These are phyloP conservation scores for Scomber scombrus DNA, from an alignment of 2,113 vertebrate species.

Conservation along the genomic window DNA sequence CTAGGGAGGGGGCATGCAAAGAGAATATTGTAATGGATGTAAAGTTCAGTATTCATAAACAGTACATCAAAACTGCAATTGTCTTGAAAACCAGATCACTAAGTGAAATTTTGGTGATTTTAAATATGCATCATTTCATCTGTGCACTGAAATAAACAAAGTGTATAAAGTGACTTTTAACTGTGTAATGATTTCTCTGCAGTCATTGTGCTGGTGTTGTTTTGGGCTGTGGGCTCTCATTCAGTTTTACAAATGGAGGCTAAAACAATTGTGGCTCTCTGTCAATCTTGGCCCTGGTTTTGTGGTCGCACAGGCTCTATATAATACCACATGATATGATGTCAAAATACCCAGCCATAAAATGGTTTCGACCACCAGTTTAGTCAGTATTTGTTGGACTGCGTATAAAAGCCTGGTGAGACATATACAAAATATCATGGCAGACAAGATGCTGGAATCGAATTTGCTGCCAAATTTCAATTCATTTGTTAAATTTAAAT, in stretches of 20 bases:
- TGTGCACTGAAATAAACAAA: slow-evolving; percentile 31
- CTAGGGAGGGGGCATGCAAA: slow-evolving; percentile 4
- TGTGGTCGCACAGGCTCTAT: slow-evolving; percentile 53
- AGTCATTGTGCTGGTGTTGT: slow-evolving; percentile 33
- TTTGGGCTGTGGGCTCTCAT: slow-evolving; percentile 46
- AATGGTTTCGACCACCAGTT: slow-evolving; percentile 44
- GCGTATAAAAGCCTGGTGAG: slow-evolving; percentile 41
- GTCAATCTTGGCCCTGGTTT: slow-evolving; percentile 52
- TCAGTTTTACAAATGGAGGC: slow-evolving; percentile 61
- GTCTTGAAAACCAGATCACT: slow-evolving; percentile 15
- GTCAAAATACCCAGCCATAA: slow-evolving; percentile 65
- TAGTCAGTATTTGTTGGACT: slow-evolving; percentile 48
- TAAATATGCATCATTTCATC: too few relatives aligned
- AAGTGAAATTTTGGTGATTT: slow-evolving; percentile 1
- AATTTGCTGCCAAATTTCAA: slow-evolving; percentile 27
- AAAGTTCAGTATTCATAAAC: slow-evolving; percentile 34
- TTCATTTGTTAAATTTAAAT: slow-evolving; percentile 32
- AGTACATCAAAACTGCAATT: slow-evolving; percentile 23
- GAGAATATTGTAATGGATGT: slow-evolving; percentile 15
- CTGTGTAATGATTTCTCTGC: slow-evolving; percentile 14
- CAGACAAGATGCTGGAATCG: slow-evolving; percentile 35
- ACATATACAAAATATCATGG: slow-evolving; percentile 32
- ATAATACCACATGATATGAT: slow-evolving; percentile 62
- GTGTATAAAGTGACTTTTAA: slow-evolving; percentile 34
- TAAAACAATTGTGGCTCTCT: slow-evolving; percentile 66